Evolutionary conservation across 2,888 invertebrate species (phyloP).

Genomic region (Ommatoiulus sabulosus): DNA sequence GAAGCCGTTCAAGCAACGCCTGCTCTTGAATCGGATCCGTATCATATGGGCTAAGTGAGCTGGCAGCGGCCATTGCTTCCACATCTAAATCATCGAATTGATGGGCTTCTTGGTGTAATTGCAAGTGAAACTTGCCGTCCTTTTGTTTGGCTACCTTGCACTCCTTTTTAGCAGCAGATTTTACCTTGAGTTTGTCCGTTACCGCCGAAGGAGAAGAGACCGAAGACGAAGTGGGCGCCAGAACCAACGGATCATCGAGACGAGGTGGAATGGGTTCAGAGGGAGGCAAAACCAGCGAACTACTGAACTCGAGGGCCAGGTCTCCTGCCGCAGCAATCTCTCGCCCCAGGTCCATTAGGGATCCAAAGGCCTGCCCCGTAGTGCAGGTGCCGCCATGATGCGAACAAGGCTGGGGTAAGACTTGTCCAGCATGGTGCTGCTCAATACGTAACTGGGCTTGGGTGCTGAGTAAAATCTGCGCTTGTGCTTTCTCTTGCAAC

Average conservation of each 20-base stretch:
- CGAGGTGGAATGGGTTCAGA: slow-evolving; percentile 59
- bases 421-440: slow-evolving; percentile 40
- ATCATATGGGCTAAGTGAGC: too few relatives aligned
- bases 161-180: slow-evolving; percentile 53
- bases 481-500: slow-evolving; percentile 69
- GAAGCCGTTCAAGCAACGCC: neutral
- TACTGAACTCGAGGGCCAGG: slow-evolving; percentile 18
- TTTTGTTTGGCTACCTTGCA: slow-evolving; percentile 38
- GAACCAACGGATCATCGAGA: slow-evolving; percentile 62
- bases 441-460: slow-evolving; percentile 53
- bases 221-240: slow-evolving; percentile 54
- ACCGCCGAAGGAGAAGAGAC: neutral
- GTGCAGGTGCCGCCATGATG: neutral
- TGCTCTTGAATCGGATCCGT: neutral
- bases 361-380: neutral
- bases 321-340: slow-evolving; percentile 1
- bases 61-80: too few relatives aligned
- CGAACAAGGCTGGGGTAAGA: slow-evolving; percentile 1
- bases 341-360: slow-evolving; percentile 36
- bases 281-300: slow-evolving; percentile 60
- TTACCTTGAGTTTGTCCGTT: slow-evolving; percentile 2
- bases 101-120: slow-evolving; percentile 29
- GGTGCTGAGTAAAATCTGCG: slow-evolving; percentile 64
- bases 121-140: slow-evolving; percentile 47
- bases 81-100: neutral